Conservation (phyloP, 2,888 invertebrate species). For the Plemyria rubiginata region DNA sequence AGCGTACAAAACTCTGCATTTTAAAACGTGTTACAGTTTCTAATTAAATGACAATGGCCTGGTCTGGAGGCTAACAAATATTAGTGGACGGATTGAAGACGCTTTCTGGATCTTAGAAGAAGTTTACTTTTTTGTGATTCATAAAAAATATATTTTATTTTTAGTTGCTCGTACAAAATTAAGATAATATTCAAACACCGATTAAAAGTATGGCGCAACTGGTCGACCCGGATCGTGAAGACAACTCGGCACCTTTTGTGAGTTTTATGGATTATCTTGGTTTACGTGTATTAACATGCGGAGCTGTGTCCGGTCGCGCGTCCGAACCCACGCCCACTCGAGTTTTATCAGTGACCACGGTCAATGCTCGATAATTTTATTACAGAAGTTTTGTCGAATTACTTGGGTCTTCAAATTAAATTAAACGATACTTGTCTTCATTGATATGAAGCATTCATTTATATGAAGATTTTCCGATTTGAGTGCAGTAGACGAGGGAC, state of each 20-base stretch:
- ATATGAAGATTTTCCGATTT: slow-evolving; percentile 40
- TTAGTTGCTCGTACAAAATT: background rate
- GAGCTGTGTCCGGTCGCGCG: slow-evolving; percentile 74
- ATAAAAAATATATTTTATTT: background rate
- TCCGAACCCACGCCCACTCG: slow-evolving; percentile 62
- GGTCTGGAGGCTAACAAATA: background rate
- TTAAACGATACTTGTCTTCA: slow-evolving; percentile 76
- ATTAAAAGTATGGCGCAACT: slow-evolving; percentile 51
- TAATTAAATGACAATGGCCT: background rate
- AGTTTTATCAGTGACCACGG: slow-evolving; percentile 68
- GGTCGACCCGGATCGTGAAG: slow-evolving; percentile 62
- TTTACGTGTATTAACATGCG: slow-evolving; percentile 78
- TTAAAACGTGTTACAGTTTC: slow-evolving; percentile 46
- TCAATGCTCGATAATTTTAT: slow-evolving; percentile 83
- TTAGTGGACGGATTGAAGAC: background rate
- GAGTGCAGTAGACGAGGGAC: slow-evolving; percentile 23
- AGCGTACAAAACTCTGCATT: slow-evolving; percentile 44
- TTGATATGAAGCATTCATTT: slow-evolving; percentile 69
- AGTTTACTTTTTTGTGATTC: too few relatives aligned
- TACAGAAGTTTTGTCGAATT: slow-evolving; percentile 83
- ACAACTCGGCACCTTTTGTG: slow-evolving; percentile 82
- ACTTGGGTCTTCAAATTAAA: slow-evolving; percentile 79
- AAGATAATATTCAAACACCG: slow-evolving; percentile 38
- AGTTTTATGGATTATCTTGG: slow-evolving; percentile 81
- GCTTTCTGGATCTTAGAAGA: background rate